These are phyloP conservation scores for Hoplodrina blanda DNA, from an alignment of 2,888 invertebrate species.

Conservation along the genomic window DNA sequence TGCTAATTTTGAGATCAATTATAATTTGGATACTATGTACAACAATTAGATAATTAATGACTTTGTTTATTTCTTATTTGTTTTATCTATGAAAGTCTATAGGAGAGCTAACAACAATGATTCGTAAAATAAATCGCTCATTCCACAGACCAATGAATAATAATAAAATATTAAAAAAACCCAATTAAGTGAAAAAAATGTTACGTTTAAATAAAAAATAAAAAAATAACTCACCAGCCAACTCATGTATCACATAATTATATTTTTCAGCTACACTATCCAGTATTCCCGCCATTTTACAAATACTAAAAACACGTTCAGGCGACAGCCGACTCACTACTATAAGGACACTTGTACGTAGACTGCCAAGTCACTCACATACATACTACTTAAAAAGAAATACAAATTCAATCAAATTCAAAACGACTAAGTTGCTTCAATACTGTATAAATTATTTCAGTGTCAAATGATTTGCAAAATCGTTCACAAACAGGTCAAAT, in stretches of 20 bases:
- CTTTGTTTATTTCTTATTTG: too few species aligned
- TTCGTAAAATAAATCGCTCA: too few species aligned
- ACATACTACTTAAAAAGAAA: constrained; percentile 24
- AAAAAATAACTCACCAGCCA: constrained; percentile 65
- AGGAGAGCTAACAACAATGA: too few species aligned
- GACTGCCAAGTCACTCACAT: constrained; percentile 27
- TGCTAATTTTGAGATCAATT: too few species aligned
- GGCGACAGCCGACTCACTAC: background rate
- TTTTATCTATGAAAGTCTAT: too few species aligned
- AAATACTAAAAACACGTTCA: constrained; percentile 13
- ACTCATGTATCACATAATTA: constrained; percentile 67
- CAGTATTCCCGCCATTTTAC: constrained; percentile 60
- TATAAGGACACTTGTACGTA: constrained; percentile 3
- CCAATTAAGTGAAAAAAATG: too few species aligned
- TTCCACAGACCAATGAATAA: too few species aligned
- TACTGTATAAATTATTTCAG: background rate
- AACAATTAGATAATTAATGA: too few species aligned
- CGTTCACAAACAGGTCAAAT: background rate
- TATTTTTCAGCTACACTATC: constrained; percentile 59
- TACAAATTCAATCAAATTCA: constrained; percentile 4
- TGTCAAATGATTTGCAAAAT: constrained; percentile 25
- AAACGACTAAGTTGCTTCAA: background rate
- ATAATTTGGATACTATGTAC: too few species aligned
- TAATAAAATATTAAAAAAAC: too few species aligned
- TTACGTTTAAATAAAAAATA: background rate